These are phyloP conservation scores for Ardeotis arabs DNA, from an alignment of 2,113 vertebrate genomes.

Conservation along the genomic window DNA sequence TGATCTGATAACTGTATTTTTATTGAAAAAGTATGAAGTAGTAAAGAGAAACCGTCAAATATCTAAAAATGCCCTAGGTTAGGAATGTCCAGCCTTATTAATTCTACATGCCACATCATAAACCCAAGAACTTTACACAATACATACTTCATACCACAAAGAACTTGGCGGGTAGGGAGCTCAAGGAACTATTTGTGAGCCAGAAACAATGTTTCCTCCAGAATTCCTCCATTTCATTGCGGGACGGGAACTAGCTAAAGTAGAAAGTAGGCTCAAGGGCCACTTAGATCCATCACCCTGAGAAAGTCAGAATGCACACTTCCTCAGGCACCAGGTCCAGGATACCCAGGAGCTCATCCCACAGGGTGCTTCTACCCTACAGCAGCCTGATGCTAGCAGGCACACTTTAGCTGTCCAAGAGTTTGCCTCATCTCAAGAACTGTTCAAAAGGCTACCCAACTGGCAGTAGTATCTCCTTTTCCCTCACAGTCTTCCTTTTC, in stretches of 20 bases:
- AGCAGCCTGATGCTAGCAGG: fast-evolving
- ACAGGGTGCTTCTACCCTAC: background rate
- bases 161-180: background rate
- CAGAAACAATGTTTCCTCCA: fast-evolving
- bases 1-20: background rate
- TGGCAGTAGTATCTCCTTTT: background rate
- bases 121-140: background rate
- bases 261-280: background rate
- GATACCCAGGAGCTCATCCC: background rate
- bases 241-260: background rate
- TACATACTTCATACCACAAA: fast-evolving
- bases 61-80: background rate
- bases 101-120: background rate
- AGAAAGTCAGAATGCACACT: background rate
- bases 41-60: background rate
- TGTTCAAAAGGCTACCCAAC: background rate
- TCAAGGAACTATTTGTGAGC: background rate
- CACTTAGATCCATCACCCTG: background rate
- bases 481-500: background rate
- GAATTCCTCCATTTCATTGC: background rate
- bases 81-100: background rate
- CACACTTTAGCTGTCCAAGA: background rate
- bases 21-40: background rate
- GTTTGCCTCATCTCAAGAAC: background rate
- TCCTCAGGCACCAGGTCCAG: background rate